Base-by-base conservation (phyloP, 2,113 vertebrate genomes). In the Calypte anna region DNA sequence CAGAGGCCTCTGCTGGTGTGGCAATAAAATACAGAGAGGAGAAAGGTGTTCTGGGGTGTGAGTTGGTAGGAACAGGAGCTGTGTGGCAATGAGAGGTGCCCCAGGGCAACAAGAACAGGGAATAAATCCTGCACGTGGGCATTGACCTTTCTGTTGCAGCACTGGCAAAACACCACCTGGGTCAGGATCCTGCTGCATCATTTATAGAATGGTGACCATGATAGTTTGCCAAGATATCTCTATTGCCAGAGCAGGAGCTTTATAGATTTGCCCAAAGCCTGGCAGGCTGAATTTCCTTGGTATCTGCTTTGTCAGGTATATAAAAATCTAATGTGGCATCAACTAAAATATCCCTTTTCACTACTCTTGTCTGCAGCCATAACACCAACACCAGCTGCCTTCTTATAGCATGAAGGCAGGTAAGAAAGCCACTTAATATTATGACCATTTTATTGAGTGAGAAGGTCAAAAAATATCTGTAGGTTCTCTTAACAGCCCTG, bases 381-480 rank as follows among this genome's bases (percentile, higher is more conserved):
- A 53, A 33, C 88, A 94, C 84, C 61, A 92, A 8, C 59, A 67
- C 33, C 53, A 64, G 85, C 82, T 40, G 55, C 28, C 58, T 68
- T 86, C 86, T 64, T 68, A 46, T 84, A 74, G 66, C 19, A 20
- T 31, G 48, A 54, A 79, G 68, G 50, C 61, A 90, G 63, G 90
- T 86, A 80, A 84, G 82, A 77, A 89, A 94, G 85, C 75, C 31
- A 72, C 64, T 89, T 82, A 5, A 10, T 92, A 58, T 77, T 62
- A 70, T 50, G 14, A 40, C 21, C 13, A 81, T 89, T 97, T 96
- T 81, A 81, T 53, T 5, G 13, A 86, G 44, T 22, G 44, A 54
- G 50, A 82, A 91, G 83, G 85, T 93, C 76, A 79, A 78, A 79
- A 91, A 85, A 64, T 12, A 68, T 21, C 59, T 53, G 57, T 74